Evolutionary conservation across 2,113 vertebrate genomes (phyloP).

Genomic region (Setophaga coronata): DNA sequence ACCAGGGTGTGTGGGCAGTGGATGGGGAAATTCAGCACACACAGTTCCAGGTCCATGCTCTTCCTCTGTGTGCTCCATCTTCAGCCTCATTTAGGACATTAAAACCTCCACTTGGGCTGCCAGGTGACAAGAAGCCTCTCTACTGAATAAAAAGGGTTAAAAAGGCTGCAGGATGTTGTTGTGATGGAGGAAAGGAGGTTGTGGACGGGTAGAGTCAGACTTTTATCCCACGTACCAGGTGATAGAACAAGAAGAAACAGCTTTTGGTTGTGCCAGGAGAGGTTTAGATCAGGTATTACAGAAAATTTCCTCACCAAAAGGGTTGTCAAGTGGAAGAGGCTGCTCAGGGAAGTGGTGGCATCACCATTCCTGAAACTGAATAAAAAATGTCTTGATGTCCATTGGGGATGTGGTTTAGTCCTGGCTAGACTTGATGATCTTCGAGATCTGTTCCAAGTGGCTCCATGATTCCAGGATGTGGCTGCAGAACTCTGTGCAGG

Average conservation of each 20-base stretch:
- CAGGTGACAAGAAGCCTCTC: neutral
- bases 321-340: neutral
- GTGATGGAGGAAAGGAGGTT: neutral
- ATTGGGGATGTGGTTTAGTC: neutral
- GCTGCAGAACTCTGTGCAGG: neutral
- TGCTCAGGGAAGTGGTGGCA: neutral
- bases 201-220: neutral
- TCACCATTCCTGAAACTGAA: neutral
- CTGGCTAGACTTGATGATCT: fast-evolving
- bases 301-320: neutral
- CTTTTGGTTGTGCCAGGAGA: neutral
- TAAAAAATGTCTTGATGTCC: neutral
- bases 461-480: fast-evolving
- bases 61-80: neutral
- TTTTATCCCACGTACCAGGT: neutral
- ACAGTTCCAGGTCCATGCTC: neutral
- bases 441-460: neutral
- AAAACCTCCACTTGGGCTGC: neutral
- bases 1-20: neutral
- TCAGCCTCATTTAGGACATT: neutral
- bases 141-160: neutral
- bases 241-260: neutral
- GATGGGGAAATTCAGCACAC: neutral
- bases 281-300: fast-evolving
- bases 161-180: fast-evolving